Percentiles rank a stretch among this genome's conserved stretches.
These are phyloP conservation scores for Cheilosia vernalis DNA, from an alignment of 2,888 invertebrate species.

Conservation along the genomic window DNA sequence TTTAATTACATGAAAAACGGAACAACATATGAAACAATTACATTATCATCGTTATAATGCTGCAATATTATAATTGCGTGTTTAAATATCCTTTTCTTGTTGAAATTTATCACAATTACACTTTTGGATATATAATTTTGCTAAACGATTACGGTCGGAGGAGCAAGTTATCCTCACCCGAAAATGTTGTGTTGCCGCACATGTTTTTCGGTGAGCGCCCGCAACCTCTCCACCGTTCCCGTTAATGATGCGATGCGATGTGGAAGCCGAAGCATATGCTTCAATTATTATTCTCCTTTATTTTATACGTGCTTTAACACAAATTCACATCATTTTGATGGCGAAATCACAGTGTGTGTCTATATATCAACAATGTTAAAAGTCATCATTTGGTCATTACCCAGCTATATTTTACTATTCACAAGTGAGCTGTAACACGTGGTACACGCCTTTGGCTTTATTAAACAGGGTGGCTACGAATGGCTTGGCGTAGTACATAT, in stretches of 20 bases:
- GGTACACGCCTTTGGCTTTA: slow-evolving; percentile 75
- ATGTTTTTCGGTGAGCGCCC: not conserved
- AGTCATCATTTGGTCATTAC: slow-evolving; percentile 77
- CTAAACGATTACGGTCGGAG: slow-evolving; percentile 21
- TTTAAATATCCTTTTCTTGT: slow-evolving; percentile 33
- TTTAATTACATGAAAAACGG: slow-evolving; percentile 69
- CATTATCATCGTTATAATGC: slow-evolving; percentile 45
- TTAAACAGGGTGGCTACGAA: slow-evolving; percentile 75
- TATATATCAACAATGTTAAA: slow-evolving; percentile 76
- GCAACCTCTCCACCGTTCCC: not conserved
- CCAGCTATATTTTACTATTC: slow-evolving; percentile 76
- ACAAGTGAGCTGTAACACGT: slow-evolving; percentile 77
- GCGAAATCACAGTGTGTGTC: slow-evolving; percentile 74
- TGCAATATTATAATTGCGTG: slow-evolving; percentile 59
- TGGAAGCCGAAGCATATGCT: slow-evolving; percentile 48
- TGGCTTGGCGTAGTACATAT: slow-evolving; percentile 7
- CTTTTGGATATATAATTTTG: slow-evolving; percentile 35
- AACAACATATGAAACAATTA: slow-evolving; percentile 65
- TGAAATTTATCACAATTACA: slow-evolving; percentile 31
- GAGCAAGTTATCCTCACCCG: slow-evolving; percentile 31
- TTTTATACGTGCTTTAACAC: slow-evolving; percentile 73
- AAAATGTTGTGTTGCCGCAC: slow-evolving; percentile 25
- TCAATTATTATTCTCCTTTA: slow-evolving; percentile 74
- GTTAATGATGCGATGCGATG: slow-evolving; percentile 54
- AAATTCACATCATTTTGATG: slow-evolving; percentile 75